A percentile compares a stretch with the other conserved stretches of the same genome.
Conservation (phyloP, 2,113 vertebrate species). For the Acanthochromis polyacanthus region DNA sequence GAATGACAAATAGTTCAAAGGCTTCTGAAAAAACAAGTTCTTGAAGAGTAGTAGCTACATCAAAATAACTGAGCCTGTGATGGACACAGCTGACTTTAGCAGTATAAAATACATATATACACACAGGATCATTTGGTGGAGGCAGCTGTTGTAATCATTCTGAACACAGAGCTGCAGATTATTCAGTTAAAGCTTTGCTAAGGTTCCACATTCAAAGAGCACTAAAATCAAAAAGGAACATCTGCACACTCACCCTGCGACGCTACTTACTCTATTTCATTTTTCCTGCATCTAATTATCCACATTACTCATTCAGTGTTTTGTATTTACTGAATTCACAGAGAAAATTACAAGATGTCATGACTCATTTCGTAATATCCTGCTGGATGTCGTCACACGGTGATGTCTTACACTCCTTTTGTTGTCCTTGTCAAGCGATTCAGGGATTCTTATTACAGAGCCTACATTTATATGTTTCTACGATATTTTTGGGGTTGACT, state of each 20-base stretch:
- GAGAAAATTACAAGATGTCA: slow-evolving; percentile 4
- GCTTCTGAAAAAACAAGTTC: too few species aligned
- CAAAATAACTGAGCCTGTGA: too few species aligned
- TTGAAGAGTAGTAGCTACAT: too few species aligned
- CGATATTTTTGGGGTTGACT: too few species aligned
- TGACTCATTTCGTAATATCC: neutral
- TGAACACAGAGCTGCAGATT: neutral
- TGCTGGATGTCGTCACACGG: neutral
- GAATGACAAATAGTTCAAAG: too few species aligned
- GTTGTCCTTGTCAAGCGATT: too few species aligned
- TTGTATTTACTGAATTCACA: neutral
- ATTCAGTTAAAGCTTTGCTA: slow-evolving; percentile 6
- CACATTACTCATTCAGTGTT: neutral
- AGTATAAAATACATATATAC: neutral
- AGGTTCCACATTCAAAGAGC: slow-evolving; percentile 1
- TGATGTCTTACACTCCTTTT: too few species aligned
- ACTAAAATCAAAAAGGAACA: slow-evolving; percentile 12
- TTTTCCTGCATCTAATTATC: neutral
- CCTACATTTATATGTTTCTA: too few species aligned
- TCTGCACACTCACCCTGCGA: slow-evolving; percentile 5
- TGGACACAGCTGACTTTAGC: neutral
- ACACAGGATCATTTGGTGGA: neutral
- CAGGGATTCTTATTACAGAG: too few species aligned
- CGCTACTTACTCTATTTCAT: neutral
- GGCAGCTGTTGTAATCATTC: slow-evolving; percentile 9